phyloP scores from a whole-genome alignment of 2,797 vertebrate genomes.

The Austrolebias charrua region DNA sequence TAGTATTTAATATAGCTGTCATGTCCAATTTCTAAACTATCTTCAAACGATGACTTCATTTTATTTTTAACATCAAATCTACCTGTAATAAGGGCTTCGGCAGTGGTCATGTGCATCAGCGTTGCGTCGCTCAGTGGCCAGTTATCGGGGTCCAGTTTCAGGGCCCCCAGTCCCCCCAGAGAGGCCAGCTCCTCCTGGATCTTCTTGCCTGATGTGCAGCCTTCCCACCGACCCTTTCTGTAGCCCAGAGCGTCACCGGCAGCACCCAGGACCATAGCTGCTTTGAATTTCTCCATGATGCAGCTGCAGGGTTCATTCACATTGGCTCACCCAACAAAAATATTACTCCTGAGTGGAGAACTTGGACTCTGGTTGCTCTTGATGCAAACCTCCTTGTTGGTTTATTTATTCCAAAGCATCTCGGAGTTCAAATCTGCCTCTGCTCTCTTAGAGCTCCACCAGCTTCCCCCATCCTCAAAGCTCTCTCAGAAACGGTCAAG shows the following conservation, averaged over 20 bases:
- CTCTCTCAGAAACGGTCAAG: constrained; percentile 18
- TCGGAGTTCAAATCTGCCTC: constrained; percentile 3
- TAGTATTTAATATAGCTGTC: no score
- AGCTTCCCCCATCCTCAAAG: constrained; percentile 5
- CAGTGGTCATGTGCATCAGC: constrained; percentile 93
- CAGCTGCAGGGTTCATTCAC: not conserved
- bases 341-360: constrained; percentile 8
- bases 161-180: constrained; percentile 83
- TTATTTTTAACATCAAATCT: constrained; percentile 18
- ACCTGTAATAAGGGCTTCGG: constrained; percentile 93
- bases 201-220: constrained; percentile 80
- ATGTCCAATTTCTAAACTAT: no score
- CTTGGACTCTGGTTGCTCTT: constrained; percentile 6
- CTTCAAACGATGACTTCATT: no score
- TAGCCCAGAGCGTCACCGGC: constrained; percentile 91
- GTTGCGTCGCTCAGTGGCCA: constrained; percentile 94
- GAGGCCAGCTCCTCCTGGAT: constrained; percentile 87
- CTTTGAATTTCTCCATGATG: constrained; percentile 92
- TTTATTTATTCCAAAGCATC: constrained; percentile 20
- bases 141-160: constrained; percentile 84
- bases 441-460: constrained; percentile 5
- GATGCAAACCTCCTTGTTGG: not conserved
- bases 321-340: not conserved
- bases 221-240: constrained; percentile 83
- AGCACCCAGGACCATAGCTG: constrained; percentile 87